Conservation (phyloP, 2,113 vertebrate genomes). For the Okapia johnstoni region DNA sequence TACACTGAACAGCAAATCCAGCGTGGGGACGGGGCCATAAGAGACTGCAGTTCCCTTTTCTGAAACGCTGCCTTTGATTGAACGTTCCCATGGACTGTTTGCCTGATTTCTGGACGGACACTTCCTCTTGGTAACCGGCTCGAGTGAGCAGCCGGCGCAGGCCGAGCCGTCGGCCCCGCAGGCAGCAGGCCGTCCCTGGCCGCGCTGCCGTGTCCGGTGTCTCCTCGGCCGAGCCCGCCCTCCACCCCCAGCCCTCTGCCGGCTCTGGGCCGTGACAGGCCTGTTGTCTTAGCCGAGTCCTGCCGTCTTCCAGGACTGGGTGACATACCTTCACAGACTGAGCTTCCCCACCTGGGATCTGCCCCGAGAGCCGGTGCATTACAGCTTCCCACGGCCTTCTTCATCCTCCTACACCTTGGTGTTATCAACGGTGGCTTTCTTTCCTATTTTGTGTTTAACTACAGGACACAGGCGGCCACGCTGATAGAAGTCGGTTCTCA, state of each 20-base stretch:
- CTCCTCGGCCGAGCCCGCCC: conserved; percentile 61
- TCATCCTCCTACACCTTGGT: conserved; percentile 59
- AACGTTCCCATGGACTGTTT: conserved; percentile 80
- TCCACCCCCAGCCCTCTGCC: not conserved
- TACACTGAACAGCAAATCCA: conserved; percentile 61
- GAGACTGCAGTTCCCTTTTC: conserved; percentile 66
- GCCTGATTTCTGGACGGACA: conserved; percentile 80
- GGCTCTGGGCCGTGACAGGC: conserved; percentile 78
- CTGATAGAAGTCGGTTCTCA: conserved; percentile 69
- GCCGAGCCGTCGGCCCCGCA: conserved; percentile 74
- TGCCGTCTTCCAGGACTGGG: conserved; percentile 76
- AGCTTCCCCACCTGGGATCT: conserved; percentile 80
- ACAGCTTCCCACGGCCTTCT: conserved; percentile 77
- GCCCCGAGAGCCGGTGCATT: conserved; percentile 77
- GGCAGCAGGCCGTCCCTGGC: conserved; percentile 75
- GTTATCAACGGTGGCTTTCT: conserved; percentile 80
- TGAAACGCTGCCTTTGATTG: conserved; percentile 80
- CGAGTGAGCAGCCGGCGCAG: conserved; percentile 76
- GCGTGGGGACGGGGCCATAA: conserved; percentile 62
- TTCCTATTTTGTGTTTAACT: conserved; percentile 75
- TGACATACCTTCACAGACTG: conserved; percentile 84
- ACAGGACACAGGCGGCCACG: conserved; percentile 68
- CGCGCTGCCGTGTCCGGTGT: conserved; percentile 72
- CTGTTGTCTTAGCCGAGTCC: conserved; percentile 80
- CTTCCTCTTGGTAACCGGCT: conserved; percentile 82